Conservation (phyloP, 2,888 invertebrate species). For the Capitulum mitella region DNA sequence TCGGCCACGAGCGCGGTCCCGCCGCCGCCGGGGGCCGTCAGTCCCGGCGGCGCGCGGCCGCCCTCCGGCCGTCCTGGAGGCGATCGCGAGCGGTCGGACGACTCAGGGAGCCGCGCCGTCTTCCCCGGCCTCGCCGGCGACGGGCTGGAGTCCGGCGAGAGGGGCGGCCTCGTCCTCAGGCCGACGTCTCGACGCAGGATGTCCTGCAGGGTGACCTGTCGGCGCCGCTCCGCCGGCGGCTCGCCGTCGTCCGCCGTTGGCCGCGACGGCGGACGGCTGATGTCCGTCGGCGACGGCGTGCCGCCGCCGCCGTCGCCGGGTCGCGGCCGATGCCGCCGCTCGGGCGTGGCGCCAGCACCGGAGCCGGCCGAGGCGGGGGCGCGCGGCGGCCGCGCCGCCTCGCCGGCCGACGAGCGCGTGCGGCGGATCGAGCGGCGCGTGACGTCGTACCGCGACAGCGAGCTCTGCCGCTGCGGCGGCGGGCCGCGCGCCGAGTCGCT, state of each 20-base stretch:
- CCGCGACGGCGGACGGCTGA: background rate
- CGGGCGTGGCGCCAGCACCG: background rate
- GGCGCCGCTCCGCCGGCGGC: background rate
- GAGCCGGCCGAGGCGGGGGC: background rate
- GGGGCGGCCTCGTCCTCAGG: background rate
- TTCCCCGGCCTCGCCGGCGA: background rate
- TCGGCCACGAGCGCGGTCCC: background rate
- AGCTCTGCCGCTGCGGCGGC: background rate
- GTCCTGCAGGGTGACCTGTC: slow-evolving; percentile 6
- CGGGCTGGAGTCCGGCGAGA: background rate
- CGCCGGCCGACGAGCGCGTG: background rate
- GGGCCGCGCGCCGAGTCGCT: background rate
- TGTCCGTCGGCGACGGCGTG: background rate
- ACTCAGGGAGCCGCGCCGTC: too few species aligned
- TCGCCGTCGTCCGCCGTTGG: background rate
- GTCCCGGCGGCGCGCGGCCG: too few species aligned
- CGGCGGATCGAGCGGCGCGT: background rate
- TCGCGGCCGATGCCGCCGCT: background rate
- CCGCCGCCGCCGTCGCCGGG: background rate
- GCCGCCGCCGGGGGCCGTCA: too few species aligned
- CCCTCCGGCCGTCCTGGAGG: too few species aligned
- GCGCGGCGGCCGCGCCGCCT: background rate
- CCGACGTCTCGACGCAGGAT: background rate
- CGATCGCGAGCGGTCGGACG: too few species aligned
- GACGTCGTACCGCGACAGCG: slow-evolving; percentile 12